Conservation (phyloP, 2,888 invertebrate genomes). For the Proisotoma minuta region DNA sequence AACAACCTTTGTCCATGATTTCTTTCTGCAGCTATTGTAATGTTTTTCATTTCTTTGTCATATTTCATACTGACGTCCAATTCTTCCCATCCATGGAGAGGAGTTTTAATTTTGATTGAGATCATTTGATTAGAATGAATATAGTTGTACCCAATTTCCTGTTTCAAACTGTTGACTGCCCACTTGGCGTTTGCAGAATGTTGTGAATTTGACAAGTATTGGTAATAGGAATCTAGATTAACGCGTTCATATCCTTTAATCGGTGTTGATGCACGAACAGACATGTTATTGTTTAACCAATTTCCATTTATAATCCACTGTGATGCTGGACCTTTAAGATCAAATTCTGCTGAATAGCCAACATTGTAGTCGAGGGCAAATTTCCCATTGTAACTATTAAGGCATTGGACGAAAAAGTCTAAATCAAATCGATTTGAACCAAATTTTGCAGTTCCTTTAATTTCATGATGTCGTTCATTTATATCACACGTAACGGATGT, state of each 20-base stretch:
- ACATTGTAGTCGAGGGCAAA: constrained; percentile 39
- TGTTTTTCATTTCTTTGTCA: constrained; percentile 16
- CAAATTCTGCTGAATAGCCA: constrained; percentile 27
- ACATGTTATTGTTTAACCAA: constrained; percentile 19
- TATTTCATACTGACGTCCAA: constrained; percentile 28
- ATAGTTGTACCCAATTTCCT: constrained; percentile 19
- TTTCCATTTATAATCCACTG: constrained; percentile 35
- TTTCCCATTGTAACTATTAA: constrained; percentile 13
- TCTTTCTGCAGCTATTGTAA: constrained; percentile 24
- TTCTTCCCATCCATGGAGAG: constrained; percentile 39
- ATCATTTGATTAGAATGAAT: constrained; percentile 22
- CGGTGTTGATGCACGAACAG: constrained; percentile 37
- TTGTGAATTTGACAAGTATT: neutral
- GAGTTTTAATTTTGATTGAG: constrained; percentile 36
- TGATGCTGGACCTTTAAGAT: neutral
- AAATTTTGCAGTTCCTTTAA: neutral
- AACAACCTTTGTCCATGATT: constrained; percentile 38
- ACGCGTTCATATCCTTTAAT: constrained; percentile 34
- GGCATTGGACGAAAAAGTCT: constrained; percentile 11
- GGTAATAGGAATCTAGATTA: constrained; percentile 15
- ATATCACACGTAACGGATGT: constrained; percentile 19
- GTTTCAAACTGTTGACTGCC: constrained; percentile 26
- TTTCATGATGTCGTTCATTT: constrained; percentile 27
- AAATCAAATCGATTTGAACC: constrained; percentile 10
- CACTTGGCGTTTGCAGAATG: constrained; percentile 25